Conservation (phyloP, 2,888 invertebrate species). For the Actias luna region DNA sequence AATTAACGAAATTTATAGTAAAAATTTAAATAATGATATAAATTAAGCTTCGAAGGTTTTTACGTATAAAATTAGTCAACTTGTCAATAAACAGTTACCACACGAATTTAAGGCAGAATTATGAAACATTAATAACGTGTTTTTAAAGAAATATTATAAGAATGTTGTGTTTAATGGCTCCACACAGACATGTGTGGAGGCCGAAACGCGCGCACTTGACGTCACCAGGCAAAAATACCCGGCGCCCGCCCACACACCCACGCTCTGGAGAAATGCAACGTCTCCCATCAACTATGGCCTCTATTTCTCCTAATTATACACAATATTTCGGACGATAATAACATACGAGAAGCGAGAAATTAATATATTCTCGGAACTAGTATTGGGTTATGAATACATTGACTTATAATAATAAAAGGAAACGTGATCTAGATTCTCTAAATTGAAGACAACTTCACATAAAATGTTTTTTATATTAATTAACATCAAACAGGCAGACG, state of each 20-base stretch:
- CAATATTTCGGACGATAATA: neutral
- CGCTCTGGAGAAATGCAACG: conserved; percentile 47
- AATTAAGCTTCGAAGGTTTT: too few species aligned
- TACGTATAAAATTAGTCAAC: neutral
- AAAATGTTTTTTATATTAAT: neutral
- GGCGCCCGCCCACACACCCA: conserved; percentile 49
- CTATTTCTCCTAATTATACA: conserved; percentile 3
- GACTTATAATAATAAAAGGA: too few species aligned
- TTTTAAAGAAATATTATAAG: neutral
- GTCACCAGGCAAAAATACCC: conserved; percentile 65
- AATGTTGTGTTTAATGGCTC: conserved; percentile 38
- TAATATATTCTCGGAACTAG: neutral
- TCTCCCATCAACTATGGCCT: neutral
- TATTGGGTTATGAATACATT: neutral
- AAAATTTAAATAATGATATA: neutral
- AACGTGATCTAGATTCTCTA: too few species aligned
- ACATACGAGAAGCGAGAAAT: neutral
- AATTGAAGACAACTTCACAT: too few species aligned
- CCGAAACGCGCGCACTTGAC: conserved; percentile 44
- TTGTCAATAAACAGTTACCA: neutral
- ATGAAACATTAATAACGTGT: neutral
- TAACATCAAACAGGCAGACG: too few species aligned
- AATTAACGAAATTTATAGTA: too few species aligned
- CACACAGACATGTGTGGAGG: conserved; percentile 40
- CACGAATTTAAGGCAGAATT: neutral